Evolutionary conservation across 2,888 invertebrate genomes (phyloP), one percentile per base, ranked within the genome.

Genomic region (Drosophila fulvimacula): DNA sequence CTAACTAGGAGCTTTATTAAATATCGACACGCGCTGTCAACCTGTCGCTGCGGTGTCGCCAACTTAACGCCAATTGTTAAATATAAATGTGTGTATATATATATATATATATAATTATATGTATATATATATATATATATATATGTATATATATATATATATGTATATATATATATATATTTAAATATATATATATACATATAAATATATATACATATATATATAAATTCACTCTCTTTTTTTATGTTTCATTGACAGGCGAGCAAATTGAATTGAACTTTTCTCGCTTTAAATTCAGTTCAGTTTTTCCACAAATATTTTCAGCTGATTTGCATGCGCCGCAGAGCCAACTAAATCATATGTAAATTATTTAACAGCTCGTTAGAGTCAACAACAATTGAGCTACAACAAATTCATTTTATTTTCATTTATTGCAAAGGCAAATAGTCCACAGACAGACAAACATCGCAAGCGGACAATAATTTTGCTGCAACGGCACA

Each of bases 51-150:
- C 34, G 44, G n/a, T 36, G 56, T 57, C 44, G 34, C 24, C 34
- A 24, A 36, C 55, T 32, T 32, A 41, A 55, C 55, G 32, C 19
- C 41, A 32, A 57, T 46, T 46, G 44, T 57, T 13, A 46, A 56
- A 42, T n/a, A 42, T n/a, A n/a, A n/a, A n/a, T n/a, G n/a, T n/a
- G n/a, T n/a, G n/a, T n/a, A n/a, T n/a, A n/a, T n/a, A n/a, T n/a
- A n/a, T 21, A 21, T 36, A 5, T 15, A 30, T 9, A 10, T n/a
- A n/a, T n/a, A n/a, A n/a, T n/a, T n/a, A n/a, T n/a, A n/a, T n/a
- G n/a, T n/a, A n/a, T n/a, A n/a, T n/a, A n/a, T n/a, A n/a, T n/a
- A n/a, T n/a, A n/a, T n/a, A n/a, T n/a, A n/a, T n/a, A n/a, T n/a
- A n/a, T n/a, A n/a, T n/a, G n/a, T n/a, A n/a, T n/a, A n/a, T n/a